phyloP scores from a whole-genome alignment of 2,888 invertebrate genomes.

The Endotricha flammealis region DNA sequence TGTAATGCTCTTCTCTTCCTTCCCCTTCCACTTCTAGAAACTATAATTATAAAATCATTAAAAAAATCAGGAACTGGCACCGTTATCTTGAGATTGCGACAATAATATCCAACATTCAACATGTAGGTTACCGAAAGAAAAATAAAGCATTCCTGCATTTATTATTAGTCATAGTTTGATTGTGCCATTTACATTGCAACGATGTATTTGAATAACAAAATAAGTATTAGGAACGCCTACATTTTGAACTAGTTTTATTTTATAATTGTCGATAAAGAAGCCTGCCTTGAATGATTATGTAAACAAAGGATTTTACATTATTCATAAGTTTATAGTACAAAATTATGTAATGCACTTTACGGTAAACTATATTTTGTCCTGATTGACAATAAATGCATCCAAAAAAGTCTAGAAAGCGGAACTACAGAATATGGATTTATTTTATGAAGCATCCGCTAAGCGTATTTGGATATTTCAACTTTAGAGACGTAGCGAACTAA shows the following conservation, averaged over 20 bases:
- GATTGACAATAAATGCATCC: too few relatives aligned
- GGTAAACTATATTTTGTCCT: too few relatives aligned
- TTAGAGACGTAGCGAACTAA: too few relatives aligned
- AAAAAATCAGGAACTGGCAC: background rate
- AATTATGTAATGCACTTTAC: too few relatives aligned
- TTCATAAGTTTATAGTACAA: too few relatives aligned
- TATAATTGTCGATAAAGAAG: slow-evolving; percentile 2
- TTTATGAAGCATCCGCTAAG: too few relatives aligned
- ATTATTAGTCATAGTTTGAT: background rate
- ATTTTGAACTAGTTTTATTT: slow-evolving; percentile 32
- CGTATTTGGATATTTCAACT: too few relatives aligned
- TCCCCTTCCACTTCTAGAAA: too few relatives aligned
- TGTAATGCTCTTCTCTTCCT: too few relatives aligned
- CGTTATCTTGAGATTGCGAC: background rate
- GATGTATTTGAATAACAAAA: slow-evolving; percentile 17
- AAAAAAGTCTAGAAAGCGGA: too few relatives aligned
- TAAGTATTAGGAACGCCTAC: slow-evolving; percentile 30
- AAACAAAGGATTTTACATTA: slow-evolving; percentile 27
- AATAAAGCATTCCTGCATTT: slow-evolving; percentile 1
- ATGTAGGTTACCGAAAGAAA: background rate
- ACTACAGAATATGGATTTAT: too few relatives aligned
- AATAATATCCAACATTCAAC: background rate
- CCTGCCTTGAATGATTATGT: slow-evolving; percentile 13
- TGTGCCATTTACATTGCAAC: slow-evolving; percentile 2
- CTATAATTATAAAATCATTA: too few relatives aligned